Conservation (phyloP, 2,797 vertebrate genomes). For the Falco peregrinus region DNA sequence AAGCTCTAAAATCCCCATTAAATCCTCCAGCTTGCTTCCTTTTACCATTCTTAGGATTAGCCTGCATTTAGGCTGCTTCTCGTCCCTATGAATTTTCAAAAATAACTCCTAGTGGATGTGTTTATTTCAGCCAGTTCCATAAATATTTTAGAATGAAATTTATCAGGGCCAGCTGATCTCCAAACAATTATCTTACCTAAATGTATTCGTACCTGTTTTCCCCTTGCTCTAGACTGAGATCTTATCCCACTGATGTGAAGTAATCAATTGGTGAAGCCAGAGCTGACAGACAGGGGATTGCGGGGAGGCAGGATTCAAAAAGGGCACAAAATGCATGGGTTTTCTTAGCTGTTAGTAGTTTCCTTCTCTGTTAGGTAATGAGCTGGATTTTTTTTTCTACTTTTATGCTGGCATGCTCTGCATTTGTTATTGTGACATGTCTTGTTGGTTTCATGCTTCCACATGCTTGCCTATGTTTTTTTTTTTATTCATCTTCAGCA, state of each 20-base stretch:
- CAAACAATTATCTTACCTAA: neutral
- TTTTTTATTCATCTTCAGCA: neutral
- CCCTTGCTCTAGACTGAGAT: neutral
- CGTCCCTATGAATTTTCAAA: neutral
- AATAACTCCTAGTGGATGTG: neutral
- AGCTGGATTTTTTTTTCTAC: neutral
- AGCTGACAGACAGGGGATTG: neutral
- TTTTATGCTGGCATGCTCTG: neutral
- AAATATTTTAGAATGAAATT: neutral
- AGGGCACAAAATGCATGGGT: fast-evolving
- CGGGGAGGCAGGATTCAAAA: neutral
- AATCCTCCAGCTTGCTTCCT: neutral
- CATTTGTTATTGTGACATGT: neutral
- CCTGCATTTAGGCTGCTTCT: neutral
- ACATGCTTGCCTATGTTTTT: neutral
- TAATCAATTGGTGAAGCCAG: neutral
- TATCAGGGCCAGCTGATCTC: neutral
- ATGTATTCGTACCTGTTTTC: neutral
- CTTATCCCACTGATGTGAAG: neutral
- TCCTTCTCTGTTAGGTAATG: neutral
- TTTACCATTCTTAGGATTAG: neutral
- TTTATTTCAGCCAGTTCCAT: neutral
- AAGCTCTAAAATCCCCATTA: neutral
- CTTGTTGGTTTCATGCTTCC: neutral
- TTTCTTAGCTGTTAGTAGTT: neutral